These are phyloP conservation scores for Ophonus ardosiacus DNA, from an alignment of 2,888 invertebrate genomes.

Conservation along the genomic window DNA sequence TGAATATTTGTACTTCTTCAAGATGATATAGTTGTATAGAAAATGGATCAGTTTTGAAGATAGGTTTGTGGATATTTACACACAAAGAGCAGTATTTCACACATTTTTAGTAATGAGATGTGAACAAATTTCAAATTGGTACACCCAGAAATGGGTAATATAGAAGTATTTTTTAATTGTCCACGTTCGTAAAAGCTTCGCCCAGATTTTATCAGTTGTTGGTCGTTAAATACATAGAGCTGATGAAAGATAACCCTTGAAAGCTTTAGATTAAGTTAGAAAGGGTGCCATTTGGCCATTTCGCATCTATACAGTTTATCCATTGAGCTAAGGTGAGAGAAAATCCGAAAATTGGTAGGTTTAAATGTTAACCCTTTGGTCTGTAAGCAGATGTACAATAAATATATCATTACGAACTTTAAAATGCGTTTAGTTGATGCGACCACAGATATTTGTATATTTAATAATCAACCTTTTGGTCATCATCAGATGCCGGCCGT, in stretches of 20 bases:
- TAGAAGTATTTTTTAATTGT: not conserved
- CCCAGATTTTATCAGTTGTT: not conserved
- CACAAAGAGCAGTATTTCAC: too few species aligned
- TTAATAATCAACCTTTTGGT: too few species aligned
- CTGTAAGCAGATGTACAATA: not conserved
- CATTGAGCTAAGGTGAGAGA: not conserved
- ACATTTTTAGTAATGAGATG: too few species aligned
- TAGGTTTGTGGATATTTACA: not conserved
- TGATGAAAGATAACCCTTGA: not conserved
- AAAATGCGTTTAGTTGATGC: too few species aligned
- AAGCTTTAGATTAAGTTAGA: not conserved
- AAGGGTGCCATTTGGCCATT: not conserved
- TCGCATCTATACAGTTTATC: not conserved
- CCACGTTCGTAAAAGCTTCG: not conserved
- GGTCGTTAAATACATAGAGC: not conserved
- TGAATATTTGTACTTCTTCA: constrained; percentile 17
- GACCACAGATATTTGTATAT: too few species aligned
- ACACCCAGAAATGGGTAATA: too few species aligned
- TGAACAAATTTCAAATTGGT: too few species aligned
- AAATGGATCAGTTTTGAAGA: not conserved
- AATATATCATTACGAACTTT: too few species aligned
- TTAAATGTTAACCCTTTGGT: not conserved
- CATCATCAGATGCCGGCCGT: too few species aligned
- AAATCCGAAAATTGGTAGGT: not conserved
- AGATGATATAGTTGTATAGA: not conserved